Evolutionary conservation across 2,888 invertebrate genomes (phyloP).

Genomic region (Cinara cedri): DNA sequence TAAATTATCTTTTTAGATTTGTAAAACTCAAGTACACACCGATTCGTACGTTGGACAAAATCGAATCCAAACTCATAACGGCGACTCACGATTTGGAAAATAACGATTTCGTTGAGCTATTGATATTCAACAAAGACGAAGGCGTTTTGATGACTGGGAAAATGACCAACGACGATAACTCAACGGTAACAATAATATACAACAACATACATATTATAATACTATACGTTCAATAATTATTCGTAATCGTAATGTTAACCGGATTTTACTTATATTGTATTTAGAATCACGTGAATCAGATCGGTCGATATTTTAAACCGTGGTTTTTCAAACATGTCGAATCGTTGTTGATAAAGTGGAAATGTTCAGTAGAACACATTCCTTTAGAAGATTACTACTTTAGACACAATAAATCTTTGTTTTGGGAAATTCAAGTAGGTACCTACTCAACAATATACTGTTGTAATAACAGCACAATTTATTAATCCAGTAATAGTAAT

Average conservation of each 20-base stretch:
- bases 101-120: conserved; percentile 78
- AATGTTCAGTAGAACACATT: conserved; percentile 70
- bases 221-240: neutral
- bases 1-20: neutral
- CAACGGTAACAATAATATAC: neutral
- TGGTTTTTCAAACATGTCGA: conserved; percentile 85
- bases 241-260: neutral
- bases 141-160: conserved; percentile 80
- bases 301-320: conserved; percentile 79
- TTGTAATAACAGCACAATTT: too few relatives aligned
- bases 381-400: conserved; percentile 83
- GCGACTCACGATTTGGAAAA: conserved; percentile 65
- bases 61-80: neutral
- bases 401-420: conserved; percentile 78
- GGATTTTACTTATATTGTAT: neutral
- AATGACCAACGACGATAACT: conserved; percentile 64
- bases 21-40: conserved; percentile 35
- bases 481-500: neutral
- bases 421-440: conserved; percentile 80
- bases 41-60: conserved; percentile 6
- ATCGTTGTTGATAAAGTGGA: conserved; percentile 63
- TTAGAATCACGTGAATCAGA: conserved; percentile 65
- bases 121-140: conserved; percentile 70
- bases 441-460: too few relatives aligned
- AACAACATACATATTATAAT: neutral